Base-by-base conservation (phyloP, 2,888 invertebrate species). In the Calameuta pallipes region DNA sequence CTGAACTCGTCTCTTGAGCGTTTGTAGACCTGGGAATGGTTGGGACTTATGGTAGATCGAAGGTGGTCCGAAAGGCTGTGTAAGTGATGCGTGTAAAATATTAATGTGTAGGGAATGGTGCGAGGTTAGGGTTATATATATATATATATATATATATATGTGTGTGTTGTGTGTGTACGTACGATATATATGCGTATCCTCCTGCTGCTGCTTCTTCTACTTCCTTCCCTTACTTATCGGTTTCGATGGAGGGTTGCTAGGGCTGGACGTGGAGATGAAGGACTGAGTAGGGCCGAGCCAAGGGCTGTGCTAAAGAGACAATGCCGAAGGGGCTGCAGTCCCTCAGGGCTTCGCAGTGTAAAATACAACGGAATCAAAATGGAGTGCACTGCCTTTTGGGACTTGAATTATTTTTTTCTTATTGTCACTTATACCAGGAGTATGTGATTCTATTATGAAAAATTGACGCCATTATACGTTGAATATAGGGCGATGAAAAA, bases 171-270 rank as follows among this genome's bases (percentile, higher is more conserved):
- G 9, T 56, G 9, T 41, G 13, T 41, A 41, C 4, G 76, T 70
- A 31, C 31, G 31, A 31, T 31, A 73, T 78, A 75, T 37, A 76
- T 76, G 30, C 71, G 71, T 23, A 56, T 73, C 73, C 73, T 76
- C 77, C 75, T 73, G 33, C 78, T 76, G 71, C 78, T 77, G 69
- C 69, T 37, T 78, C 77, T 78, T 81, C 80, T 84, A 82, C 84
- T 80, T 82, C 83, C 82, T 81, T 81, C 83, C 86, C 85, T 89
- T 89, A 87, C 89, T 90, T 90, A 91, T 90, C 89, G 91, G 90
- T 90, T 90, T 88, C 88, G 87, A 83, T 85, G 78, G 79, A 78
- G 82, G 82, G 84, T 78, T 78, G 78, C 79, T 76, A 56, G 82
- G 80, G 78, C 79, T 85, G 84, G 84, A 85, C 82, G 41, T 56